Base-by-base conservation (phyloP, 2,113 vertebrate species). In the Eulemur rufifrons region DNA sequence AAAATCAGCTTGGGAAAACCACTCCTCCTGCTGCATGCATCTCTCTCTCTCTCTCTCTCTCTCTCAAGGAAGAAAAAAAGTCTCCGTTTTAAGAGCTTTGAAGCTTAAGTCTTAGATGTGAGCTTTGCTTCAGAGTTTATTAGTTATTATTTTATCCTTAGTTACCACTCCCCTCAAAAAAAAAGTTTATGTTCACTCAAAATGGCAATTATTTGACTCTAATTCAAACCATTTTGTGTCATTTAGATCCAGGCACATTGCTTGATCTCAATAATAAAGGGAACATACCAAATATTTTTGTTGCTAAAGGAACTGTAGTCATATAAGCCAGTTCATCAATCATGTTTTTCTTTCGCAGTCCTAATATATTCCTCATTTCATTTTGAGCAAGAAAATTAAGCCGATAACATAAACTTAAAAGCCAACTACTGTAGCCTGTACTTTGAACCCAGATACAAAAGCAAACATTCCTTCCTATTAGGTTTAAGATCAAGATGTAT, bases 1-100 rank as follows among this genome's bases (percentile, higher is more conserved):
- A 98, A 98, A 97, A 97, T 94, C 97, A 97, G 95, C 98, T 98
- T 98, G 98, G 98, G 97, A 98, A 98, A 98, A 98, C 98, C 98
- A 97, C 97, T 98, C 96, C 97, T 98, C 94, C 96, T 61, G 92
- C 97, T 97, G 84, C 80, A 23, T 93, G 45, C 4, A 1, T 95
- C 96, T 86, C 74, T 1, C 0, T 0, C 77, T 89, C 56, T 73
- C 71, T 5, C n/a, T n/a, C 12, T 64, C 77, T 59, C 56, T 59
- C 56, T 59, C 56, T 0, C 2, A 34, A 68, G 34, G 47, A 10
- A 15, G 4, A 76, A 66, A 89, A 89, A 86, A 47, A 9, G 59
- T 14, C 64, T 64, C 71, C 6, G 56, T 96, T 97, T 94, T 59
- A 98, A 96, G 88, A 95, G 73, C 95, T 98, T 98, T 98, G 96